A percentile compares a stretch with the other conserved stretches of the same genome.
Conservation (phyloP, 2,888 invertebrate genomes). For the Amphipoea lucens region DNA sequence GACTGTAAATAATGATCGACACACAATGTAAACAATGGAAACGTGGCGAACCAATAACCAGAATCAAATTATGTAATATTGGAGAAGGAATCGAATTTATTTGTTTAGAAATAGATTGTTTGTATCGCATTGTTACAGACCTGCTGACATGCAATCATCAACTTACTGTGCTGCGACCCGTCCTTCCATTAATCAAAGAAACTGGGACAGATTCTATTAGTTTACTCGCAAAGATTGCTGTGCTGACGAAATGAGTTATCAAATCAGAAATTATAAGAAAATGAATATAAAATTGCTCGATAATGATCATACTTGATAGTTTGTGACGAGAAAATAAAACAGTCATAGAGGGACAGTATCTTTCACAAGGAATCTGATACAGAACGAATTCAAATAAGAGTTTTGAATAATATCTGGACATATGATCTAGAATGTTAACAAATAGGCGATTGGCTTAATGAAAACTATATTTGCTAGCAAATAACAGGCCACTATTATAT, state of each 20-base stretch:
- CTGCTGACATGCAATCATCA: conserved; percentile 70
- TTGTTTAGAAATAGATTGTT: conserved; percentile 67
- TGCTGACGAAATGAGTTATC: conserved; percentile 61
- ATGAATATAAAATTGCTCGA: conserved; percentile 53
- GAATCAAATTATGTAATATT: conserved; percentile 76
- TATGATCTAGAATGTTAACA: not conserved
- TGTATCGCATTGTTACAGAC: conserved; percentile 67
- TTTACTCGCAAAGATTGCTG: conserved; percentile 60
- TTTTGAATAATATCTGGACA: not conserved
- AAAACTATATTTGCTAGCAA: not conserved
- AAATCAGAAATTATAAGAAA: conserved; percentile 58
- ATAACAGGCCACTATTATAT: not conserved
- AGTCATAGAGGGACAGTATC: not conserved
- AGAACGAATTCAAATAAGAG: not conserved
- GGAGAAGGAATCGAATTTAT: conserved; percentile 70
- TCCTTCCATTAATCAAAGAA: conserved; percentile 82
- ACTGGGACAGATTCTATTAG: conserved; percentile 73
- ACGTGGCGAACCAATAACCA: conserved; percentile 72
- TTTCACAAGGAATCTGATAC: not conserved
- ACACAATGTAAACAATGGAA: conserved; percentile 74
- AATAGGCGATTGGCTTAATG: not conserved
- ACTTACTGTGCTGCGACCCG: conserved; percentile 70
- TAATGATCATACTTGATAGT: conserved; percentile 39
- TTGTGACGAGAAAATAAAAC: conserved; percentile 19
- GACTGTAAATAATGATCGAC: conserved; percentile 75